A percentile compares a stretch with the other conserved stretches of the same genome.
Evolutionary conservation across 1,140 invertebrate genomes (phyloP).

Genomic region (Sycophila sp.): DNA sequence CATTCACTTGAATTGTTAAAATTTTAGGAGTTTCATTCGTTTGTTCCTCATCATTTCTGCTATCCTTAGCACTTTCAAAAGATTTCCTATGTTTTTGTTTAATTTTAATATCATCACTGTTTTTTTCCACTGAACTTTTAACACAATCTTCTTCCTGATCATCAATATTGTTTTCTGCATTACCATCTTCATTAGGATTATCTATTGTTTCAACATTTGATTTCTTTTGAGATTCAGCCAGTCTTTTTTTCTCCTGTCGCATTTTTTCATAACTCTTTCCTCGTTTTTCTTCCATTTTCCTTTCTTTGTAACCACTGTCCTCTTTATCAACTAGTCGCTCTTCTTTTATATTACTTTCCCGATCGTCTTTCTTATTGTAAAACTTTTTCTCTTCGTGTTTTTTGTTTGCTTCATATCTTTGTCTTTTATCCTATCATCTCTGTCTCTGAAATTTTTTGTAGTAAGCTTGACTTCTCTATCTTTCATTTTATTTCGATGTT

Average conservation of each 20-base stretch:
- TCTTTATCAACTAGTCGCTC: slow-evolving; percentile 54
- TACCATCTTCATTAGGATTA: slow-evolving; percentile 9
- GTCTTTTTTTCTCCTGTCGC: slow-evolving; percentile 60
- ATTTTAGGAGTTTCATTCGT: background rate
- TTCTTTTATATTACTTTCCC: slow-evolving; percentile 48
- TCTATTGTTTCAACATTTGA: slow-evolving; percentile 46
- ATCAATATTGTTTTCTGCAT: background rate
- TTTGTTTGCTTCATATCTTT: slow-evolving; percentile 62
- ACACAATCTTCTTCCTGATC: background rate
- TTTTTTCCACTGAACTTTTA: slow-evolving; percentile 26
- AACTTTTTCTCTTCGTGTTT: slow-evolving; percentile 63
- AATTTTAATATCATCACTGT: slow-evolving; percentile 15
- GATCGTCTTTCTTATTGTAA: slow-evolving; percentile 53
- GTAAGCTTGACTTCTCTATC: slow-evolving; percentile 54
- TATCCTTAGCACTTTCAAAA: background rate
- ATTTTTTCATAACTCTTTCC: slow-evolving; percentile 66
- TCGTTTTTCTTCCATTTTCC: slow-evolving; percentile 56
- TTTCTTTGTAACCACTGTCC: slow-evolving; percentile 50
- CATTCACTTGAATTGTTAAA: slow-evolving; percentile 41
- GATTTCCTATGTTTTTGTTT: slow-evolving; percentile 28
- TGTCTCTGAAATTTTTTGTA: slow-evolving; percentile 58
- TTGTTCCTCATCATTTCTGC: slow-evolving; percentile 17
- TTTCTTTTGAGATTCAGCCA: slow-evolving; percentile 57
- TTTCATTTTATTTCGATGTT: slow-evolving; percentile 57
- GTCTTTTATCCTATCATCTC: slow-evolving; percentile 61